Conservation (phyloP, 2,113 vertebrate genomes). For the Ploceus nigricollis region DNA sequence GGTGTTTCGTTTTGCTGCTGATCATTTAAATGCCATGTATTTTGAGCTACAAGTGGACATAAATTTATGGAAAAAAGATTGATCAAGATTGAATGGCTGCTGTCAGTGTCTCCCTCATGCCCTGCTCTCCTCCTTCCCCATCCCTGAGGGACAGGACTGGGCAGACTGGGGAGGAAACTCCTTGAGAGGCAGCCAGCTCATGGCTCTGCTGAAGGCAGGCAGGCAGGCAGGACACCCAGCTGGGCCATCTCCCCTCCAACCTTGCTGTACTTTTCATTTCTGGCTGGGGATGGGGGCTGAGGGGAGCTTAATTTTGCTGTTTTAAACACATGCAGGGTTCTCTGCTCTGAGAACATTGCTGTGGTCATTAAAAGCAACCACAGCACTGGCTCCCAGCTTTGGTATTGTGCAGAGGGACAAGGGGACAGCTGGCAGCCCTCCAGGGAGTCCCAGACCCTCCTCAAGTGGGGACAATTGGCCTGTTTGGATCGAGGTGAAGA, state of each 20-base stretch:
- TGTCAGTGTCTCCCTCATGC: not conserved
- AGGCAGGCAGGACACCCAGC: not conserved
- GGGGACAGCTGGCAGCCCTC: not conserved
- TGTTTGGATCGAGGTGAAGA: accelerated
- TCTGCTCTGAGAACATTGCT: conserved; percentile 3
- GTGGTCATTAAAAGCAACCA: not conserved
- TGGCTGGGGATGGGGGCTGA: not conserved
- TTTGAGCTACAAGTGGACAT: not conserved
- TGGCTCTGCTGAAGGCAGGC: accelerated
- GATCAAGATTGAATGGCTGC: not conserved
- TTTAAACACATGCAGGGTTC: not conserved
- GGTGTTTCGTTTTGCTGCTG: not conserved
- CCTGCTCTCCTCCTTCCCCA: not conserved
- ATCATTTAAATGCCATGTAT: not conserved
- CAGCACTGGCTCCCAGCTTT: not conserved
- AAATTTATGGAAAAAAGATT: not conserved
- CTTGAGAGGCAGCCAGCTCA: accelerated
- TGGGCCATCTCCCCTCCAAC: not conserved
- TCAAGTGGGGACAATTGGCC: not conserved
- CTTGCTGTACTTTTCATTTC: not conserved
- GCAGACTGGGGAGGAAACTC: not conserved
- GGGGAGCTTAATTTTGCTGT: not conserved
- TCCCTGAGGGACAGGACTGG: accelerated
- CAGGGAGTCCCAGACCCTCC: not conserved
- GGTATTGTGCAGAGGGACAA: not conserved